Base-by-base conservation (phyloP, 2,113 vertebrate species). In the Amia ocellicauda region DNA sequence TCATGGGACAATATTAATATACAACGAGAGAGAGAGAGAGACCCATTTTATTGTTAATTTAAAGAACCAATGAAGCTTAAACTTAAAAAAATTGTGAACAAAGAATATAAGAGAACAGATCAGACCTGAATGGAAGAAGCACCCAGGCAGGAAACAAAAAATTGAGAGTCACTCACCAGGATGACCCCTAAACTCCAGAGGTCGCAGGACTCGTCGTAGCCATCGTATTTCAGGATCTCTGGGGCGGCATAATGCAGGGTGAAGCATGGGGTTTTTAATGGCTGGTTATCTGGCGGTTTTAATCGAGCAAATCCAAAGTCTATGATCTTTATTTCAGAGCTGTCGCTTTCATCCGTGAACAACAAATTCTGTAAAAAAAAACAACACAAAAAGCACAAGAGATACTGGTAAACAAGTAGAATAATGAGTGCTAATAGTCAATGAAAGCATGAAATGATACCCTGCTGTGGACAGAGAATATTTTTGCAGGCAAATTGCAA, bases 181-280 rank as follows among this genome's bases (percentile, higher is more conserved):
- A 99, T 98, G 74, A 99, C 96, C 0, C 97, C 97, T 70, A 99
- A 77, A 81, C 97, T 99, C 97, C 97, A 99, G 17, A 99, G 91
- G 84, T 99, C 97, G 59, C 97, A 99, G 60, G 96, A 99, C 77
- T 99, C 95, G 0, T 99, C 96, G 20, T 99, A 99, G 76, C 96
- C 96, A 0, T 88, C 91, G 9, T 95, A 94, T 65, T 91, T 94
- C 71, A 99, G 79, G 67, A 99, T 94, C 79, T 99, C 97, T 0
- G 96, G 95, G 3, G 96, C 96, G 2, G 94, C 94, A 11, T 98
- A 98, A 74, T 96, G 95, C 66, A 99, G 89, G 0, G 95, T 99
- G 89, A 99, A 99, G 87, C 96, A 98, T 0, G 96, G 96, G 0
- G 96, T 99, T 86, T 97, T 98, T 67, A 99, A 87, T 11, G 97